Evolutionary conservation across 92 coral and sea anemone species (phyloP).

Genomic region (Zoanthus gigantus): DNA sequence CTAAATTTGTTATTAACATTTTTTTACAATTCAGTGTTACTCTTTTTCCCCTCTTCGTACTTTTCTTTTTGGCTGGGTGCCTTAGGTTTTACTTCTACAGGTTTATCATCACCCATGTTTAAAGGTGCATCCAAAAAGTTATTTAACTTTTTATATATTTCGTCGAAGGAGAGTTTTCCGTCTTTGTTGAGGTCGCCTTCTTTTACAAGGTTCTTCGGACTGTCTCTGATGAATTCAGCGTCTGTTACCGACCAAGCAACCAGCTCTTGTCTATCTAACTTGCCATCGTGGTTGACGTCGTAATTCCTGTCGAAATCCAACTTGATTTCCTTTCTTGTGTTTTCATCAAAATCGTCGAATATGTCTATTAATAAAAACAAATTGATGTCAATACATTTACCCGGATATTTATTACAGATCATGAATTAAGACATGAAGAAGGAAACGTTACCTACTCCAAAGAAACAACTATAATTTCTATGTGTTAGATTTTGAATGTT

Average conservation of each 20-base stretch:
- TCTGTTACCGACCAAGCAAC: slow-evolving; percentile 84
- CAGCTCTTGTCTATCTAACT: slow-evolving; percentile 75
- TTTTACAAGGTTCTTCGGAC: slow-evolving; percentile 76
- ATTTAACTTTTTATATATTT: slow-evolving; percentile 73
- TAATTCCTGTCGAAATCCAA: slow-evolving; percentile 75
- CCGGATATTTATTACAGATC: too few relatives aligned
- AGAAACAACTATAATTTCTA: too few relatives aligned
- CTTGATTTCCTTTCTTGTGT: slow-evolving; percentile 82
- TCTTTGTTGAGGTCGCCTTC: slow-evolving; percentile 86
- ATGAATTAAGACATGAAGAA: too few relatives aligned
- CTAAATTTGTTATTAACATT: not conserved
- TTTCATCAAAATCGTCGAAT: slow-evolving; percentile 77
- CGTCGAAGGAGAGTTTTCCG: slow-evolving; percentile 85
- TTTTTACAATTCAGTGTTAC: not conserved
- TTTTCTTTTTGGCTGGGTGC: not conserved
- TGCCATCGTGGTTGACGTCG: slow-evolving; percentile 83
- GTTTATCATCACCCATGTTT: slow-evolving; percentile 29
- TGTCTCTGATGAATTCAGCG: slow-evolving; percentile 82
- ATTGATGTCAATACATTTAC: not conserved
- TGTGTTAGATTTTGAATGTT: too few relatives aligned
- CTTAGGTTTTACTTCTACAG: not conserved
- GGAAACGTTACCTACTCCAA: too few relatives aligned
- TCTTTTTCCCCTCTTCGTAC: not conserved
- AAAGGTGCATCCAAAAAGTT: slow-evolving; percentile 76
- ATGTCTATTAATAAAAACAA: slow-evolving; percentile 57